phyloP scores from a whole-genome alignment of 2,888 invertebrate genomes.

The Dryococelus australis region DNA sequence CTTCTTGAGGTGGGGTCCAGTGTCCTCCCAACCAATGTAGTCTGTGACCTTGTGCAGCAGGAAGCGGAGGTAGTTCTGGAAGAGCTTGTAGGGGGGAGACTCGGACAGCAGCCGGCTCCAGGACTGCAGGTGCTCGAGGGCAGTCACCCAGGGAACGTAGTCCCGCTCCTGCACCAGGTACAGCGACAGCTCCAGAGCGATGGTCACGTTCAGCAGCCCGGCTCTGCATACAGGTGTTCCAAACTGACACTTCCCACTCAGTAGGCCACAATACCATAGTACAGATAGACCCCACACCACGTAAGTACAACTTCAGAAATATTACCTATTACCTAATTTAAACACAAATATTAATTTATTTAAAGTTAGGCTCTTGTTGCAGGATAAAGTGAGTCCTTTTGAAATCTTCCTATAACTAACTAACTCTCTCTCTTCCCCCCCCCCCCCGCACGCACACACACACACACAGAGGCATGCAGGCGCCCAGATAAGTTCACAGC shows the following conservation, averaged over 20 bases:
- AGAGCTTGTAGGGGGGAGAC: slow-evolving; percentile 72
- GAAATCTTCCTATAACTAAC: too few relatives aligned
- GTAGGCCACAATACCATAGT: too few relatives aligned
- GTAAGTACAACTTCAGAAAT: too few relatives aligned
- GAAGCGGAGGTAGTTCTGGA: slow-evolving; percentile 67
- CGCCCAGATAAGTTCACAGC: too few relatives aligned
- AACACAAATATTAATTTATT: too few relatives aligned
- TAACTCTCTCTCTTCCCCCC: too few relatives aligned
- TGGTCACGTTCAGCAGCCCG: slow-evolving; percentile 68
- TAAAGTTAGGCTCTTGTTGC: too few relatives aligned
- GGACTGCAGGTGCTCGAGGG: slow-evolving; percentile 74
- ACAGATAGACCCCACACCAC: too few relatives aligned
- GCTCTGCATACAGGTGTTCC: slow-evolving; percentile 60
- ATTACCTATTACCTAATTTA: too few relatives aligned
- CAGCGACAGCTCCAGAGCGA: slow-evolving; percentile 70
- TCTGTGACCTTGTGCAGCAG: slow-evolving; percentile 67
- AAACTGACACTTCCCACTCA: not conserved
- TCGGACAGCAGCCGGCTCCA: slow-evolving; percentile 78
- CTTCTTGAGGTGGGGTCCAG: slow-evolving; percentile 70
- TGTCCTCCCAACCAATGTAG: slow-evolving; percentile 70
- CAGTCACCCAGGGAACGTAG: slow-evolving; percentile 86
- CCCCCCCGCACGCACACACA: too few relatives aligned
- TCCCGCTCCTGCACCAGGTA: slow-evolving; percentile 75
- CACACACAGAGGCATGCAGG: too few relatives aligned
- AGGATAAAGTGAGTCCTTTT: too few relatives aligned